A percentile compares a stretch with the other conserved stretches of the same genome.
Evolutionary conservation across 2,797 vertebrate genomes (phyloP).

Genomic region (Helicolenus hilgendorfi): DNA sequence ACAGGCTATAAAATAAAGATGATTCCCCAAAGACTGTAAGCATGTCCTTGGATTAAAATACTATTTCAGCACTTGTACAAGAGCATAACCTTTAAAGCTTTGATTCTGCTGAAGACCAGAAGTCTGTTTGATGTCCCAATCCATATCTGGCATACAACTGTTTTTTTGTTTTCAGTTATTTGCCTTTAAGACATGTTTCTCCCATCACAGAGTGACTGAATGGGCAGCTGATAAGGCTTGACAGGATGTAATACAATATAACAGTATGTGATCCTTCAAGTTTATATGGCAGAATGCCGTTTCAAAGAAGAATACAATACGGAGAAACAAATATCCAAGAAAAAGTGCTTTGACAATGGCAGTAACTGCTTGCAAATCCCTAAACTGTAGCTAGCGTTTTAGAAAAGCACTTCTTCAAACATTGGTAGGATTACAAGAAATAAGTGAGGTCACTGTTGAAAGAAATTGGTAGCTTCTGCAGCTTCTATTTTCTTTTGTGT

Average conservation of each 20-base stretch:
- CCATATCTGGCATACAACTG: constrained; percentile 33
- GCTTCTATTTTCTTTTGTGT: background rate
- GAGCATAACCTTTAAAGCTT: constrained; percentile 57
- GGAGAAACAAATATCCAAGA: background rate
- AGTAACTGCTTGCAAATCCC: background rate
- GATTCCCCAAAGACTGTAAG: constrained; percentile 18
- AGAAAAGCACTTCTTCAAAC: background rate
- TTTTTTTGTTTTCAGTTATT: constrained; percentile 9
- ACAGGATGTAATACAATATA: background rate
- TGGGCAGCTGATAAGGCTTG: background rate
- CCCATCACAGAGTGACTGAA: background rate
- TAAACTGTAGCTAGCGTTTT: background rate
- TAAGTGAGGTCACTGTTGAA: background rate
- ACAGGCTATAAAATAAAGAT: constrained; percentile 1
- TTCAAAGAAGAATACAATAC: background rate
- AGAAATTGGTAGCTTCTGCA: background rate
- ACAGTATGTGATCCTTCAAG: background rate
- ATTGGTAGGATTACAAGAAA: background rate
- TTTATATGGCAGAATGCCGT: background rate
- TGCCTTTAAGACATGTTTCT: constrained; percentile 21
- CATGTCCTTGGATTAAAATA: constrained; percentile 48
- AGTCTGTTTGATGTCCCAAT: constrained; percentile 57
- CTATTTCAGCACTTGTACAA: constrained; percentile 15
- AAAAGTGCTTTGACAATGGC: background rate
- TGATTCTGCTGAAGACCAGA: constrained; percentile 57